phyloP scores from a whole-genome alignment of 2,797 vertebrate genomes.

The Gymnothorax reevesii region DNA sequence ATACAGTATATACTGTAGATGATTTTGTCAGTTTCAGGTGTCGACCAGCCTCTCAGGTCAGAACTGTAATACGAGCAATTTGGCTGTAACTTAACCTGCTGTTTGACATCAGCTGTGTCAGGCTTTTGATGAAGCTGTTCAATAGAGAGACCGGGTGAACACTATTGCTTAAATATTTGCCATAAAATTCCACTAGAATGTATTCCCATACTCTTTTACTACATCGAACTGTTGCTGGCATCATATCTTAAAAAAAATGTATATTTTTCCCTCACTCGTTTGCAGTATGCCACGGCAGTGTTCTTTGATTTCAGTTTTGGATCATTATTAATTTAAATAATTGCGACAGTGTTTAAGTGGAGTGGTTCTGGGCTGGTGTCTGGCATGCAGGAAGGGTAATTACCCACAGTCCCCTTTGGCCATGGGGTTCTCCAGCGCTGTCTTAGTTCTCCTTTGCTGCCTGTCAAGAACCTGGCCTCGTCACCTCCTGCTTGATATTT shows the following conservation, averaged over 20 bases:
- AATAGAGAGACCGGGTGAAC: background rate
- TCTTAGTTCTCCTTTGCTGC: slow-evolving; percentile 10
- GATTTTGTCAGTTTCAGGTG: background rate
- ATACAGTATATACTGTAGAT: background rate
- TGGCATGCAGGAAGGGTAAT: background rate
- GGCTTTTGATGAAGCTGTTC: background rate
- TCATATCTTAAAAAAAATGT: slow-evolving; percentile 55
- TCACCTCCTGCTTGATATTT: slow-evolving; percentile 56
- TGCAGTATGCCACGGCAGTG: slow-evolving; percentile 58
- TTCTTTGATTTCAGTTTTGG: slow-evolving; percentile 64
- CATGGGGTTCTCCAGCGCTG: background rate
- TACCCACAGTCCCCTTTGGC: background rate
- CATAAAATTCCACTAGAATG: background rate
- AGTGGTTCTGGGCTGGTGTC: slow-evolving; percentile 30
- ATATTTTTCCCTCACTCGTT: slow-evolving; percentile 52
- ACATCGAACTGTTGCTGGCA: slow-evolving; percentile 53
- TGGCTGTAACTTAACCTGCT: background rate
- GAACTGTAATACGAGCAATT: background rate
- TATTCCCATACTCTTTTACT: slow-evolving; percentile 48
- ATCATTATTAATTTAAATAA: slow-evolving; percentile 66
- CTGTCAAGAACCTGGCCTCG: slow-evolving; percentile 41
- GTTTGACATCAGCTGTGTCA: background rate
- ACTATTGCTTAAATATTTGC: background rate
- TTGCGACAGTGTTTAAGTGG: slow-evolving; percentile 52
- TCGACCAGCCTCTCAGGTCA: background rate